Base-by-base conservation (phyloP, 1,140 invertebrate species). In the Panulirus ornatus region DNA sequence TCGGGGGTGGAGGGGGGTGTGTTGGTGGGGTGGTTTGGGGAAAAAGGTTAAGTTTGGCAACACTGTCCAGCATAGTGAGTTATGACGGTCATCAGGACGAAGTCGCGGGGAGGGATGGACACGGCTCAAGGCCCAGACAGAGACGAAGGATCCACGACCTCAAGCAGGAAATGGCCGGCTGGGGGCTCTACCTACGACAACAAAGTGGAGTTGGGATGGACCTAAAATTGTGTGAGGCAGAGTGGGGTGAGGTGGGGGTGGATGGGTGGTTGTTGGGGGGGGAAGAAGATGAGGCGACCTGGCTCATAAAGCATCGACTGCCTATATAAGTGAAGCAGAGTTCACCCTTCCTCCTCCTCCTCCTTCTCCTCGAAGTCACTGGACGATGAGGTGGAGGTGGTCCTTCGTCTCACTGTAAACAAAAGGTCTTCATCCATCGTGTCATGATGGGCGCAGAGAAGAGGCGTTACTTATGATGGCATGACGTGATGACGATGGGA, bases 71-170 rank as follows among this genome's bases (percentile, higher is more conserved):
- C 90, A 86, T 91, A 75, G 83, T 91, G 90, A 91, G 90, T 86
- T 85, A 91, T 91, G 90, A 86, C 76, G 90, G 90, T 91, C 90
- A 91, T 91, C 90, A 91, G 84, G 83, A 85, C 76, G 84, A 86
- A 86, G 90, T 91, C 90, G 83, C 90, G 58, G 90, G 90, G 84
- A 91, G 90, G 83, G 90, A 91, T 91, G 90, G 90, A 91, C 90
- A 91, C 83, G 90, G 84, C 90, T 91, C 90, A 91, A 85, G 90
- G 82, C 83, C 66, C 83, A 79, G 90, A 91, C 90, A 86, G 83
- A 86, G 90, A 91, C 83, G 90, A 91, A 91, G 90, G 83, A 86
- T 81, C 54, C 83, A 91, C 90, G 90, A 85, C 90, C 83, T 82
- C 82, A 86, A 86, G 84, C 78, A 86, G 90, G 90, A 91, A 86